Evolutionary conservation across 2,797 vertebrate species (phyloP), one percentile per base, ranked within the genome.

Genomic region (Phaenicophaeus curvirostris): DNA sequence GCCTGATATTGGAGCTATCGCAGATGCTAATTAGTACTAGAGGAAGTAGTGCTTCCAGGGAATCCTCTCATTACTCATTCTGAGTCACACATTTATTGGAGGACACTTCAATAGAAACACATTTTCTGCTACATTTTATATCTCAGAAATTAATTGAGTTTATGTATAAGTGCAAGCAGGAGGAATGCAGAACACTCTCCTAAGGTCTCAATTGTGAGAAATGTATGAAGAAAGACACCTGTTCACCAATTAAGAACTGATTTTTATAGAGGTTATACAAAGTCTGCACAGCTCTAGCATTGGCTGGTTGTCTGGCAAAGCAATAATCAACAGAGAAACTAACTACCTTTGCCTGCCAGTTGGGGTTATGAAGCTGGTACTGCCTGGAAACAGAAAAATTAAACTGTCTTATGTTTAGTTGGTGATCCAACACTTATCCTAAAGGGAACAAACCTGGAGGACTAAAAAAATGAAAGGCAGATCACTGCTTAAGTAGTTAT

Each of bases 21-120:
- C 88, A 83, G 83, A 91, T 80, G 91, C 92, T 71, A 94, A 96
- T 96, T 93, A 85, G 80, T 6, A 41, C 85, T 92, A 66, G 18
- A 81, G 87, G 44, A 91, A 82, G 87, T 6, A 5, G 57, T 75
- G 69, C 89, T 95, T 79, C 90, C 84, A 92, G 89, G 93, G 87
- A 94, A 94, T 92, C 92, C 94, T 92, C 95, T 80, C 79, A 21
- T 75, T 59, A 11, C 41, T 71, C 0, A 0, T 74, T 93, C 75
- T 53, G 80, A 80, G 46, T 83, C 95, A 84, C 41, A 13, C 1
- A 0, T 50, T 50, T 17, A 3, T 33, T 35, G 46, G 73, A 94
- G 69, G 46, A 85, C 41, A 18, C 77, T 69, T 81, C 79, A 84
- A 30, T 55, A 75, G 55, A 68, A 89, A 57, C 28, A 53, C 9